Evolutionary conservation across 2,888 invertebrate species (phyloP), one percentile per base, ranked within the genome.

Genomic region (Aphidius colemani): DNA sequence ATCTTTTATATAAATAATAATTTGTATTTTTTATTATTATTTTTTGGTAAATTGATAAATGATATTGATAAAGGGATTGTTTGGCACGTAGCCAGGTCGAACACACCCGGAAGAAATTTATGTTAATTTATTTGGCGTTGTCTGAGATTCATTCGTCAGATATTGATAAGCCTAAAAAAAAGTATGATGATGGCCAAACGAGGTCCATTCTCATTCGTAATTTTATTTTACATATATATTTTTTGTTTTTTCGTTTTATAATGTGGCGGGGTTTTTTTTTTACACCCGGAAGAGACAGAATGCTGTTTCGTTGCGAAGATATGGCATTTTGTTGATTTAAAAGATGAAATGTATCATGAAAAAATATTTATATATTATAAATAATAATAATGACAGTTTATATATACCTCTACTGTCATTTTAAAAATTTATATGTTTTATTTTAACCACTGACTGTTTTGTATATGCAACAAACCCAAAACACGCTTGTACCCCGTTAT

Each of bases 51-150:
- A 64, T 59, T 46, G 65, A 65, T 65, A 48, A 61, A 65, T 45
- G 45, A 57, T 41, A 41, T 41, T 13, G 53, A 65, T 65, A 61
- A 60, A 58, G 51, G 30, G 46, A 60, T 60, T 60, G 45, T 53
- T 44, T 30, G 51, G 13, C 39, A 53, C 57, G 50, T 55, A 59
- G 56, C 55, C 56, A 40, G 30, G 53, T 57, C n/a, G 46, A n/a
- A 43, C 18, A 48, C 61, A 65, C 65, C 65, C 65, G 65, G 65
- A 65, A 65, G 61, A 65, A 57, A 57, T 61, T 65, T 65, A 65
- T 60, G 65, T 61, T 61, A 65, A 65, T 65, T 58, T 53, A 61
- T 57, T 65, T 58, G 51, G 60, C 58, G 65, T 65, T 58, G 43
- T 46, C 41, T 9, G 56, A 65, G 65, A 65, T 65, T 56, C 58